phyloP scores from a whole-genome alignment of 2,797 vertebrate genomes.

The Sebastes hubbsi region DNA sequence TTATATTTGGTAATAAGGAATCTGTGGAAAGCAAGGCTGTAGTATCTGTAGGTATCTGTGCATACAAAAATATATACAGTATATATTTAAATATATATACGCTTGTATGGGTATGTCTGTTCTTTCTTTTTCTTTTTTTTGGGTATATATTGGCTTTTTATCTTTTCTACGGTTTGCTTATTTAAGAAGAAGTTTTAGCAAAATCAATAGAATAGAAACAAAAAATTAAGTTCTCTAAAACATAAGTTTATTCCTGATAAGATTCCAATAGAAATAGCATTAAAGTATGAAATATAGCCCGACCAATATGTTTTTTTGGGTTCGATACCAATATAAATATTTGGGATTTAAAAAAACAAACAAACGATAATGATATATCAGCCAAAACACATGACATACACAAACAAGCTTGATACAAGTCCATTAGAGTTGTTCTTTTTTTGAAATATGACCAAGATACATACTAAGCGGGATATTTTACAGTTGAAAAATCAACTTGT shows the following conservation, averaged over 20 bases:
- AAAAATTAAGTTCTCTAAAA: fast-evolving
- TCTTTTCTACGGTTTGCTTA: neutral
- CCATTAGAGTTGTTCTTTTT: neutral
- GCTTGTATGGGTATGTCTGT: neutral
- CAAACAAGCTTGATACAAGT: neutral
- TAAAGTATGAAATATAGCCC: neutral
- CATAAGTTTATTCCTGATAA: neutral
- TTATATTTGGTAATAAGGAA: too few relatives aligned
- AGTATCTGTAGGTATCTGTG: neutral
- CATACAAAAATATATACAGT: neutral
- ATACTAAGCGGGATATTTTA: too few relatives aligned
- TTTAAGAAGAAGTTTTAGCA: neutral
- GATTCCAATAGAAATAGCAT: neutral
- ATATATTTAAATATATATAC: neutral
- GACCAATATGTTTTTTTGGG: neutral
- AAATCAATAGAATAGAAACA: neutral
- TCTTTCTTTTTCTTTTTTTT: neutral
- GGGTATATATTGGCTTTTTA: neutral
- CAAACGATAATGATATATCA: neutral
- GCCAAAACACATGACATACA: neutral
- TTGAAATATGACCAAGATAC: neutral
- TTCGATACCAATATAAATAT: neutral
- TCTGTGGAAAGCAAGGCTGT: neutral
- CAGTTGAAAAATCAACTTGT: too few relatives aligned
- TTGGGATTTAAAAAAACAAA: neutral